phyloP scores from a whole-genome alignment of 2,888 invertebrate genomes.

The Amblyjoppa proteus region DNA sequence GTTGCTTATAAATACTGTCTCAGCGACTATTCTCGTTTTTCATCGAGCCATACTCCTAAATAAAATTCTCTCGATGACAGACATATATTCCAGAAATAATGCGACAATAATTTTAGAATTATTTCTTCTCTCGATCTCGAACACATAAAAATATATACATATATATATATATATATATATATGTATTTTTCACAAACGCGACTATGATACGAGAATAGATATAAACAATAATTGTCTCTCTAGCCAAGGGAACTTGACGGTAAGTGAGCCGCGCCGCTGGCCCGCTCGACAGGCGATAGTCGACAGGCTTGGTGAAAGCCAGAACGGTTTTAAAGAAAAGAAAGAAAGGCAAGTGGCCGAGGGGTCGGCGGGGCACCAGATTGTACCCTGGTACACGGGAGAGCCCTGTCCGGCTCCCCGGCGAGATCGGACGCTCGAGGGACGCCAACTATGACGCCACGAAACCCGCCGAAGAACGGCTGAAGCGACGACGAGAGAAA shows the following conservation, averaged over 20 bases:
- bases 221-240: neutral
- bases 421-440: constrained; percentile 52
- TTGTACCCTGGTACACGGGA: constrained; percentile 38
- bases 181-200: neutral
- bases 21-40: constrained; percentile 76
- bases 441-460: constrained; percentile 60
- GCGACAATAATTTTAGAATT: constrained; percentile 25
- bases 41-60: constrained; percentile 70
- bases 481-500: constrained; percentile 41
- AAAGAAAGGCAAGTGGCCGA: constrained; percentile 12
- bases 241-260: neutral
- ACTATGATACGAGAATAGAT: too few species aligned
- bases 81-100: constrained; percentile 44
- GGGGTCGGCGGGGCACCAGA: constrained; percentile 41
- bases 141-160: constrained; percentile 18
- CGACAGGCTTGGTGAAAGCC: constrained; percentile 17
- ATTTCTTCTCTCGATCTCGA: neutral
- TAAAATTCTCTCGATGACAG: constrained; percentile 68
- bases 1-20: constrained; percentile 82
- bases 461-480: constrained; percentile 46
- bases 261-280: neutral
- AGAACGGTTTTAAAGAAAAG: constrained; percentile 18
- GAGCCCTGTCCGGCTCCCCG: constrained; percentile 46
- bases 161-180: neutral
- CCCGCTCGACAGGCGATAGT: neutral